Conservation (phyloP, 2,113 vertebrate genomes). For the Amblyopsis rosae region DNA sequence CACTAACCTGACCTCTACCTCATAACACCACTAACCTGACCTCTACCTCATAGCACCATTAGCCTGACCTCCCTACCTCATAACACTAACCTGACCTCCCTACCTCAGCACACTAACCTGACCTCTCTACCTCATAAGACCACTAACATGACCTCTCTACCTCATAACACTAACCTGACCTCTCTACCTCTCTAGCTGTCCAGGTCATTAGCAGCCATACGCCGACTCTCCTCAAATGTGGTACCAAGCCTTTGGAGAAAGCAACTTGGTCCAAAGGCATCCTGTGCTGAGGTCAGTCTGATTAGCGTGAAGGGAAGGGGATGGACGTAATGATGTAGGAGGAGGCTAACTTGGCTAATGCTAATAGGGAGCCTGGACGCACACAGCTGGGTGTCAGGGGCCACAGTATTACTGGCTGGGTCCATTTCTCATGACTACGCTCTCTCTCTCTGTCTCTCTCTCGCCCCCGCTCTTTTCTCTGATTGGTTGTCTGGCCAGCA, state of each 20-base stretch:
- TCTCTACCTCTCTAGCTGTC: no score
- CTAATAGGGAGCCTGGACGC: no score
- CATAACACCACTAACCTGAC: background rate
- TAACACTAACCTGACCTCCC: no score
- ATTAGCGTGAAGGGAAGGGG: conserved; percentile 12
- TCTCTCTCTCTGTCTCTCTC: conserved; percentile 4
- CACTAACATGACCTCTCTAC: background rate
- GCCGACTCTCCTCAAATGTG: background rate
- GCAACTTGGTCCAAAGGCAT: conserved; percentile 24
- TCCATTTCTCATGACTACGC: conserved; percentile 18
- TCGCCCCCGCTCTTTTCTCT: background rate
- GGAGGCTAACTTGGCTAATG: conserved; percentile 35
- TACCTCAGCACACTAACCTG: background rate
- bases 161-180: background rate
- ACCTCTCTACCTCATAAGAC: no score
- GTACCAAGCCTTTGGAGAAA: conserved; percentile 16
- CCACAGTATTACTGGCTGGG: conserved; percentile 1
- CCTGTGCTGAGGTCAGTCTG: conserved; percentile 34
- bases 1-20: background rate
- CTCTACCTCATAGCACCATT: background rate
- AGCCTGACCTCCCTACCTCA: no score
- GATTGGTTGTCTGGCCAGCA: background rate
- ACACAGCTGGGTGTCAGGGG: conserved; percentile 1
- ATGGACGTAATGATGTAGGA: conserved; percentile 18
- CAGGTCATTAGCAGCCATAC: background rate